These are phyloP conservation scores for Dolichomitus sp. DNA, from an alignment of 2,888 invertebrate genomes.

Conservation along the genomic window DNA sequence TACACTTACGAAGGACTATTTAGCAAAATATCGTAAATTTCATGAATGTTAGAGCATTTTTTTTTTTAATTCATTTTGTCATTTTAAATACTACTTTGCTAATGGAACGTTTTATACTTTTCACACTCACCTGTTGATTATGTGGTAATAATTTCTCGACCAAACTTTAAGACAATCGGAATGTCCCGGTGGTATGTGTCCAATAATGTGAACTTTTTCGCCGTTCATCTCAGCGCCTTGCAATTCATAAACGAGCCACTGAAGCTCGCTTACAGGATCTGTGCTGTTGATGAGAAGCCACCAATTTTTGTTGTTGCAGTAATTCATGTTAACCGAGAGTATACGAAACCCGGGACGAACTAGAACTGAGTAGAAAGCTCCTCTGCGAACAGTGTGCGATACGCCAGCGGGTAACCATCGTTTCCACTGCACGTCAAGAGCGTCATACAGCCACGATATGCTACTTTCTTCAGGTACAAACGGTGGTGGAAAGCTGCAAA, in stretches of 20 bases:
- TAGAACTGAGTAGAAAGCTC: constrained; percentile 96
- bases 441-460: constrained; percentile 97
- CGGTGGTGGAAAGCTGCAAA: constrained; percentile 93
- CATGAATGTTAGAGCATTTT: no score
- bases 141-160: constrained; percentile 97
- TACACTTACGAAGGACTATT: no score
- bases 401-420: constrained; percentile 96
- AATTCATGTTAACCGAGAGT: constrained; percentile 98
- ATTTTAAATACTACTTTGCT: no score
- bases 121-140: constrained; percentile 90
- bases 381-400: constrained; percentile 94
- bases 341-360: constrained; percentile 96
- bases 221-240: constrained; percentile 97
- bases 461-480: constrained; percentile 94
- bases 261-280: constrained; percentile 97
- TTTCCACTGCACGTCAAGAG: constrained; percentile 95
- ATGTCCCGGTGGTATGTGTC: constrained; percentile 98
- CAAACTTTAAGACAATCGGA: constrained; percentile 97
- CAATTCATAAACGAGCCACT: constrained; percentile 98
- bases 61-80: no score
- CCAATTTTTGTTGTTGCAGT: constrained; percentile 98
- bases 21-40: no score
- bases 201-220: constrained; percentile 98
- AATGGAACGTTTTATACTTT: background rate
- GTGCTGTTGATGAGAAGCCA: constrained; percentile 98